phyloP scores from a whole-genome alignment of 1,140 invertebrate species.

The Frieseomelitta varia region DNA sequence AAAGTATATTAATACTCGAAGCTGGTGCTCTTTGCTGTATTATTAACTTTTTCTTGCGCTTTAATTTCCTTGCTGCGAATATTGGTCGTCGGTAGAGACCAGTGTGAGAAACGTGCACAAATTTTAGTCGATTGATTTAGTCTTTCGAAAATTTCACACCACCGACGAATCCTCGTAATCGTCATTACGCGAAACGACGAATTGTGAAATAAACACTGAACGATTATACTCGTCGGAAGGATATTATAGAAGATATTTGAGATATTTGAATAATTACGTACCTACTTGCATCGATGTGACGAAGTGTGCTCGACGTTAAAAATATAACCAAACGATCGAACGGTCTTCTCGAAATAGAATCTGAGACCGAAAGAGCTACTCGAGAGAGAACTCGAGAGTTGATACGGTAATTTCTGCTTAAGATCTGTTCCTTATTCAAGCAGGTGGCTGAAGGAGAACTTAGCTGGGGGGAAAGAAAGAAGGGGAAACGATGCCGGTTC shows the following conservation, averaged over 20 bases:
- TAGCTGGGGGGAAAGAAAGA: background rate
- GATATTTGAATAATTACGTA: slow-evolving; percentile 31
- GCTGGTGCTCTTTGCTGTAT: too few species aligned
- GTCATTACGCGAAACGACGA: background rate
- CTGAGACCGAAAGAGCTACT: background rate
- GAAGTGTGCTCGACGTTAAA: slow-evolving; percentile 4
- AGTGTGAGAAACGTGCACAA: background rate
- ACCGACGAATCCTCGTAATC: background rate
- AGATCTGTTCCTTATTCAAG: slow-evolving; percentile 55
- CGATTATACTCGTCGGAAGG: background rate
- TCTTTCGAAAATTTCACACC: background rate
- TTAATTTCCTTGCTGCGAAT: too few species aligned
- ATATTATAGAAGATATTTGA: background rate
- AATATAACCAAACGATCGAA: slow-evolving; percentile 53
- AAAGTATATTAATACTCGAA: too few species aligned
- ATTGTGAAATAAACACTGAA: background rate
- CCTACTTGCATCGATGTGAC: slow-evolving; percentile 55
- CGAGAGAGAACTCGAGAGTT: slow-evolving; percentile 1
- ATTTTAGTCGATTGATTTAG: background rate
- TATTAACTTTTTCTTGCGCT: too few species aligned
- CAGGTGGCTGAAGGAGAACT: slow-evolving; percentile 36
- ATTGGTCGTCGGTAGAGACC: too few species aligned
- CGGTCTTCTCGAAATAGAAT: background rate
- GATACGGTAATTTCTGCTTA: slow-evolving; percentile 46
- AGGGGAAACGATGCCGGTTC: slow-evolving; percentile 39